Conservation (phyloP, 2,113 vertebrate genomes). For the Podarcis cretensis region DNA sequence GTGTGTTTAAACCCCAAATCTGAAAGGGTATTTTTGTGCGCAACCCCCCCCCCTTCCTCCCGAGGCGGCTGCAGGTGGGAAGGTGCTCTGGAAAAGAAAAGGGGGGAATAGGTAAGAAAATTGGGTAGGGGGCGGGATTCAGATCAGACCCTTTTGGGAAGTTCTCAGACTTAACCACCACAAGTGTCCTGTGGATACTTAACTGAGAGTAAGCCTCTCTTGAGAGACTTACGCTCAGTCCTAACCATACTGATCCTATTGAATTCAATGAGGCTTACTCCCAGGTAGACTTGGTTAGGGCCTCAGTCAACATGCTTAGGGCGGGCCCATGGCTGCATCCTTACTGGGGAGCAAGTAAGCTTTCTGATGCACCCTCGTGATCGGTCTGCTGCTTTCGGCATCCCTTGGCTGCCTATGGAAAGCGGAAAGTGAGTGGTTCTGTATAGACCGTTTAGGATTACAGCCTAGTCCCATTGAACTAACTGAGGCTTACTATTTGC, state of each 20-base stretch:
- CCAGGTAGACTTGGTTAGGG: no score
- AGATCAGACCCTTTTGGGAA: background rate
- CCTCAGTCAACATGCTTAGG: background rate
- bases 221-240: no score
- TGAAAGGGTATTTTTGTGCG: background rate
- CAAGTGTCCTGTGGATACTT: background rate
- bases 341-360: background rate
- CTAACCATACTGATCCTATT: background rate
- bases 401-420: background rate
- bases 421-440: background rate
- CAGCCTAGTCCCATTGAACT: no score
- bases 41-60: no score
- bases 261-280: background rate
- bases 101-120: no score
- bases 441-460: no score
- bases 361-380: no score
- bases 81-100: background rate
- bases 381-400: background rate
- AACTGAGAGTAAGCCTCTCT: background rate
- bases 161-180: background rate
- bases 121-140: background rate
- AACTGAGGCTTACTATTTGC: no score
- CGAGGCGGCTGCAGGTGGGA: background rate
- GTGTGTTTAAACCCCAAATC: background rate
- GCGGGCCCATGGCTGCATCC: background rate